Percentiles rank a stretch among this genome's conserved stretches.
These are phyloP conservation scores for Sceloporus tristichus DNA, from an alignment of 2,113 vertebrate species.

Conservation along the genomic window DNA sequence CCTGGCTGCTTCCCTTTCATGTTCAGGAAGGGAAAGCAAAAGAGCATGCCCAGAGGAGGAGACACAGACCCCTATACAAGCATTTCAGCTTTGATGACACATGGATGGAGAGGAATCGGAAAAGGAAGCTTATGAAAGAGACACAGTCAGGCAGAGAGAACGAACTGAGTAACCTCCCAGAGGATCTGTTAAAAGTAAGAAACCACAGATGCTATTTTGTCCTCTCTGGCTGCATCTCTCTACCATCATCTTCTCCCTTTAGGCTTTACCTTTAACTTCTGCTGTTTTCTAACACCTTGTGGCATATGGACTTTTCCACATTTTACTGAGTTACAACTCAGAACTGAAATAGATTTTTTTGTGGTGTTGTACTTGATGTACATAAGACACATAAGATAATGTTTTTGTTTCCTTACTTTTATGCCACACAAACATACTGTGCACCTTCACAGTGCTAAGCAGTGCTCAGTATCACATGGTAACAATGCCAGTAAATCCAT, in stretches of 20 bases:
- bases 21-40: conserved; percentile 60
- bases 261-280: conserved; percentile 36
- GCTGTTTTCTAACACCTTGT: neutral
- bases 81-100: conserved; percentile 84
- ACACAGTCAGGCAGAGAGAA: conserved; percentile 69
- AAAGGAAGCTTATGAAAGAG: conserved; percentile 78
- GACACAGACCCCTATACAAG: conserved; percentile 58
- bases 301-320: neutral
- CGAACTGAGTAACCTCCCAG: conserved; percentile 49
- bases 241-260: conserved; percentile 36
- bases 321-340: too few species aligned
- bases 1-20: conserved; percentile 59
- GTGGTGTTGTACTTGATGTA: neutral
- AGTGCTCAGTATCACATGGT: too few species aligned
- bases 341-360: too few species aligned
- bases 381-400: neutral
- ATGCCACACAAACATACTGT: too few species aligned
- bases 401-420: too few species aligned
- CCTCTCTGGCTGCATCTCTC: conserved; percentile 39
- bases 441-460: too few species aligned
- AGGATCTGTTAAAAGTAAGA: conserved; percentile 84
- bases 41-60: conserved; percentile 53
- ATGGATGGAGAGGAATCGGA: conserved; percentile 86
- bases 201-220: neutral
- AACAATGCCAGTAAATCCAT: too few species aligned